These are phyloP conservation scores for Chiridota heheva DNA, from an alignment of 35 echinoderm and acorn worm genomes.

Conservation along the genomic window DNA sequence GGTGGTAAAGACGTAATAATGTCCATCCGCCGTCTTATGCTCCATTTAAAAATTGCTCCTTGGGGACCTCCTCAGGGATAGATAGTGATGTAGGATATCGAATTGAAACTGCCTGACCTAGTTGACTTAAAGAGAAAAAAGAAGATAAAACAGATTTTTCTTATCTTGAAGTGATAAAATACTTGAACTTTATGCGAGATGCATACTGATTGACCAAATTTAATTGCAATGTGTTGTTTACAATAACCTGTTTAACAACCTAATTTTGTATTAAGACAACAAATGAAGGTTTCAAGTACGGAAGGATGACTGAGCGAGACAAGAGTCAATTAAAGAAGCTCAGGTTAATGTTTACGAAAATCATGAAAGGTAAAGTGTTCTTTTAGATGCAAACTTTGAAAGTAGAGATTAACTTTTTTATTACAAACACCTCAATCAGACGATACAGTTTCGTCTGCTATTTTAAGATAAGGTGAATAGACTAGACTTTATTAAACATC, in stretches of 20 bases:
- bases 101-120: constrained; percentile 15
- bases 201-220: constrained; percentile 24
- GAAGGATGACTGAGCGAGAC: too few relatives aligned
- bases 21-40: constrained; percentile 26
- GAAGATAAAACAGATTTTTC: constrained; percentile 21
- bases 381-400: too few relatives aligned
- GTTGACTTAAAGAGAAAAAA: constrained; percentile 31
- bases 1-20: constrained; percentile 9
- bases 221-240: neutral
- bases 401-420: too few relatives aligned
- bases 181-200: constrained; percentile 51
- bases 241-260: constrained; percentile 43
- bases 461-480: too few relatives aligned
- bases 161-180: constrained; percentile 23
- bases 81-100: constrained; percentile 7
- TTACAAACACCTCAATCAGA: too few relatives aligned
- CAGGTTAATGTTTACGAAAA: too few relatives aligned
- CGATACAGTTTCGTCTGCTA: too few relatives aligned
- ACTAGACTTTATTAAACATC: too few relatives aligned
- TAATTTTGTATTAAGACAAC: too few relatives aligned
- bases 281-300: too few relatives aligned
- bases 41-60: constrained; percentile 53
- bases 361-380: too few relatives aligned
- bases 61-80: constrained; percentile 19
- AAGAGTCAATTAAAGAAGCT: too few relatives aligned